phyloP scores from a whole-genome alignment of 2,888 invertebrate species.

The Ennomos quercinarius region DNA sequence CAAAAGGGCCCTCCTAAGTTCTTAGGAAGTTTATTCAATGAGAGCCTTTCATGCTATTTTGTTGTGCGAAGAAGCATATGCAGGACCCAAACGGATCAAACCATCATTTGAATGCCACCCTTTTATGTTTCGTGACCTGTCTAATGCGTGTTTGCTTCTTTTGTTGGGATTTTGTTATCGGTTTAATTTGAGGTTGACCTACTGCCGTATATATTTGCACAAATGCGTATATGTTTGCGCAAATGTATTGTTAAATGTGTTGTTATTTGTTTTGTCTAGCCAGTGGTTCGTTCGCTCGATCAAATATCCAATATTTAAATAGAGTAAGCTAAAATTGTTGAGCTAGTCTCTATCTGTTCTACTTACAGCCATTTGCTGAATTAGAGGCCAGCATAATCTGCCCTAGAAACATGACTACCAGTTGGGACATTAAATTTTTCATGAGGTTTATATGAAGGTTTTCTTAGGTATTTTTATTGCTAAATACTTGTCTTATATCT shows the following conservation, averaged over 20 bases:
- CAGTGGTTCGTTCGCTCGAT: too few relatives aligned
- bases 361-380: too few relatives aligned
- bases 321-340: too few relatives aligned
- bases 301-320: too few relatives aligned
- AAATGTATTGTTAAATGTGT: too few relatives aligned
- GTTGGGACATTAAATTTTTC: too few relatives aligned
- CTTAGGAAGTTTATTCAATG: conserved; percentile 54
- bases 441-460: too few relatives aligned
- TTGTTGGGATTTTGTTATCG: conserved; percentile 26
- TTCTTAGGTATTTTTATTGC: too few relatives aligned
- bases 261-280: conserved; percentile 1
- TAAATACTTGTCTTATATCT: too few relatives aligned
- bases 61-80: conserved; percentile 32
- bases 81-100: conserved; percentile 35
- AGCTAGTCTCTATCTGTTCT: too few relatives aligned
- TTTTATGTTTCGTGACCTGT: conserved; percentile 34
- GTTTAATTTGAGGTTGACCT: conserved; percentile 20
- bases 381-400: too few relatives aligned
- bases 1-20: conserved; percentile 52
- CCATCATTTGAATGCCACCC: conserved; percentile 39
- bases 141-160: conserved; percentile 30
- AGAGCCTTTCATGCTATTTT: conserved; percentile 44
- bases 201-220: conserved; percentile 6
- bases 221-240: conserved; percentile 6
- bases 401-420: too few relatives aligned